Evolutionary conservation across 2,888 invertebrate genomes (phyloP), one percentile per base, ranked within the genome.

Genomic region (Pristionchus exspectatus): DNA sequence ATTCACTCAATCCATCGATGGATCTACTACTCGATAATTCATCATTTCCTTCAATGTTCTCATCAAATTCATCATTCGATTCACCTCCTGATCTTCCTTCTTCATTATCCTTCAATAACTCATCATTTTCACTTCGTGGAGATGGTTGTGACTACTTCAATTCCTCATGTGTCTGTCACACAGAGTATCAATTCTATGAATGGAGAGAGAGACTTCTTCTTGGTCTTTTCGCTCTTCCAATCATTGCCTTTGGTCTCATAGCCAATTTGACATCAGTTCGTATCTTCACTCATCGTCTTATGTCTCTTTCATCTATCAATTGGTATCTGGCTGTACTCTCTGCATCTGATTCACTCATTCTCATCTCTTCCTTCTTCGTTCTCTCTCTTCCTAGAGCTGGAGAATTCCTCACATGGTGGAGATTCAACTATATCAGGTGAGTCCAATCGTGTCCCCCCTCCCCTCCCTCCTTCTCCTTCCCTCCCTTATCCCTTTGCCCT

Each of bases 281-380:
- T 16, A 93, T 94, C 85, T 94, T 94, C 91, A 93, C 93, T 5
- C 94, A 94, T 91, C 92, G 92, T 30, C 91, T 94, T 24, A 94
- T 94, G 94, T 91, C 92, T 10, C 90, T 91, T 33, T 93, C 93
- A 0, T 92, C 93, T 30, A 93, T 94, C 90, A 94, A 94, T 88
- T 94, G 94, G 94, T 94, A 94, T 88, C 90, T 94, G 86, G 92
- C 93, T 2, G 93, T 93, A 16, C 91, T 94, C 10, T 93, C 94
- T 50, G 91, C 91, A n/a, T 93, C 93, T 2, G 94, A 94, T 89
- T 93, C 94, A 27, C 87, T 94, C 56, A 93, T 94, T 87, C 91
- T 94, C 16, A 90, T 94, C 63, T 91, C 93, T n/a, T 92, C 94
- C 21, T 94, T 94, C 90, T 94, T 94, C 90, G 94, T 94, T 16